Evolutionary conservation across 2,888 invertebrate genomes (phyloP).

Genomic region (Tridacna gigas): DNA sequence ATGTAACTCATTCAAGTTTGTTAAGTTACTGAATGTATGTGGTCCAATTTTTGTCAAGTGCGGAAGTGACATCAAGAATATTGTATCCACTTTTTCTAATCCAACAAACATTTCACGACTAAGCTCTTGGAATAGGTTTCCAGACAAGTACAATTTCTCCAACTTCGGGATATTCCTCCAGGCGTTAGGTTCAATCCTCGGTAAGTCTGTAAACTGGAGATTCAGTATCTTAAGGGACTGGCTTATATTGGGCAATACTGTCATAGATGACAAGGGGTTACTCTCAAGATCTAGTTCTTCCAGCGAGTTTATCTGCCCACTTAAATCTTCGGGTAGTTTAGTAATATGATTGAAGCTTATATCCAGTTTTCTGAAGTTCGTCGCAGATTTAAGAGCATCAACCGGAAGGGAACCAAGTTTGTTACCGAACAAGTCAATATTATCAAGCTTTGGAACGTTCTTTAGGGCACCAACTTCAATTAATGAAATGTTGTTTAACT

Average conservation of each 20-base stretch:
- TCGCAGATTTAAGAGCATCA: conserved; percentile 14
- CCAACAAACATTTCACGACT: conserved; percentile 48
- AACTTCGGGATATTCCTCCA: conserved; percentile 37
- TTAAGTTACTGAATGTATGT: conserved; percentile 40
- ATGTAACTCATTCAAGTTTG: conserved; percentile 21
- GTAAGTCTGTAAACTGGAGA: conserved; percentile 37
- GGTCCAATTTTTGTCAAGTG: conserved; percentile 40
- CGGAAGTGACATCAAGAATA: conserved; percentile 33
- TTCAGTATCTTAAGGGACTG: conserved; percentile 35
- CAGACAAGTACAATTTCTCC: conserved; percentile 20
- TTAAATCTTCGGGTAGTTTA: conserved; percentile 19
- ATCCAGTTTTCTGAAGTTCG: conserved; percentile 8
- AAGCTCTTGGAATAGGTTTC: conserved; percentile 21
- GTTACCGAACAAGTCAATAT: conserved; percentile 40
- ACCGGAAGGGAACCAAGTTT: conserved; percentile 35
- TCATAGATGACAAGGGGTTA: conserved; percentile 31
- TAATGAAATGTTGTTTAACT: conserved; percentile 20
- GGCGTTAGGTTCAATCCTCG: background rate
- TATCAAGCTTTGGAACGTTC: conserved; percentile 30
- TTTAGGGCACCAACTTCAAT: conserved; percentile 39
- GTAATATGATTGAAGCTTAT: conserved; percentile 40
- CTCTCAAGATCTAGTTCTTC: conserved; percentile 44
- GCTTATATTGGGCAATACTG: conserved; percentile 46
- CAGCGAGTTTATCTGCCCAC: conserved; percentile 28
- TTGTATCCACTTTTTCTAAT: conserved; percentile 15